Conservation (phyloP, 2,797 vertebrate genomes). For the Hirundo rustica region DNA sequence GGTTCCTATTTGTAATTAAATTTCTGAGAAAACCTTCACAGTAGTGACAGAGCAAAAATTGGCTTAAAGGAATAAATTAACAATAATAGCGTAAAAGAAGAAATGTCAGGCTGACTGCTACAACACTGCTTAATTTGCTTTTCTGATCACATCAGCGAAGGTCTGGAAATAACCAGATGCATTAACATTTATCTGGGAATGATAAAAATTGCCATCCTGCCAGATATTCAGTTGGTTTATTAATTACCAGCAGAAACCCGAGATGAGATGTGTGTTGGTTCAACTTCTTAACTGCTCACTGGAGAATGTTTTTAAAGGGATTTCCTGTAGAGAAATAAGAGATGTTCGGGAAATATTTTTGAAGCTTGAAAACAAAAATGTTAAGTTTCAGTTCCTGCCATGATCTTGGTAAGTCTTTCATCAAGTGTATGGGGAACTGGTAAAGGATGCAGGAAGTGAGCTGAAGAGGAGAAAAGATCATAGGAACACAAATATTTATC, state of each 20-base stretch:
- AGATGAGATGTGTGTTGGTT: slow-evolving; percentile 31
- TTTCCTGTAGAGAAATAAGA: slow-evolving; percentile 61
- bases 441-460: slow-evolving; percentile 27
- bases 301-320: slow-evolving; percentile 63
- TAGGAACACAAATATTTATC: slow-evolving; percentile 22
- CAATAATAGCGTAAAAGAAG: background rate
- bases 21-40: background rate
- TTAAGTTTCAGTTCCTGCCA: slow-evolving; percentile 38
- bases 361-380: slow-evolving; percentile 42
- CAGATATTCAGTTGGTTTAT: slow-evolving; percentile 30
- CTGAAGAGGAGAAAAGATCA: slow-evolving; percentile 6
- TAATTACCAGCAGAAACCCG: slow-evolving; percentile 48
- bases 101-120: slow-evolving; percentile 21
- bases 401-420: slow-evolving; percentile 31
- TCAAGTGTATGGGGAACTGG: background rate
- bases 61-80: slow-evolving; percentile 55
- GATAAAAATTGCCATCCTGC: slow-evolving; percentile 3
- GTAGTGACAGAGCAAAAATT: slow-evolving; percentile 48
- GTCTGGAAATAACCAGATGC: slow-evolving; percentile 17
- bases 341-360: slow-evolving; percentile 53
- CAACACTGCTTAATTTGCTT: background rate
- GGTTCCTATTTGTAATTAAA: slow-evolving; percentile 23
- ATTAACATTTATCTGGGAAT: slow-evolving; percentile 7
- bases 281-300: slow-evolving; percentile 13
- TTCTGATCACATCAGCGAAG: background rate